Percentiles rank a stretch among this genome's conserved stretches.
phyloP scores from a whole-genome alignment of 2,888 invertebrate species.

The Temnothorax unifasciatus region DNA sequence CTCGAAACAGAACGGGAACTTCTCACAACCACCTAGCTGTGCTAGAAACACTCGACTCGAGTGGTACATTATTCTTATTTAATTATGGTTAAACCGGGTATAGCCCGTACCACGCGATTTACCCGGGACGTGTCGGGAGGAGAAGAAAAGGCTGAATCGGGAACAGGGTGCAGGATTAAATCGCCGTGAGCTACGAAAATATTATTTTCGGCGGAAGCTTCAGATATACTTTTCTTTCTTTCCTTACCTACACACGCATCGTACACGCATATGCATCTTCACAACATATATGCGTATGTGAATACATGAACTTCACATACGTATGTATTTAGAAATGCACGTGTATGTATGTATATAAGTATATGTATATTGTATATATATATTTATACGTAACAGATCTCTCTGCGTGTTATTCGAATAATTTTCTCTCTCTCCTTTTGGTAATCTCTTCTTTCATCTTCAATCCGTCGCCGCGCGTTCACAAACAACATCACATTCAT shows the following conservation, averaged over 20 bases:
- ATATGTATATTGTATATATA: constrained; percentile 60
- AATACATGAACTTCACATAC: constrained; percentile 45
- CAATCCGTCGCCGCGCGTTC: constrained; percentile 35
- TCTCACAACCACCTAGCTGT: neutral
- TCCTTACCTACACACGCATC: constrained; percentile 59
- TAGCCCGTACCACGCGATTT: constrained; percentile 33
- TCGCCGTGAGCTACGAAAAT: constrained; percentile 81
- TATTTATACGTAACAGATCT: constrained; percentile 32
- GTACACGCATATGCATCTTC: constrained; percentile 57
- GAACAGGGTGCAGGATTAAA: constrained; percentile 66
- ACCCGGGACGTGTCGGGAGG: constrained; percentile 18
- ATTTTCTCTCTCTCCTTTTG: constrained; percentile 19
- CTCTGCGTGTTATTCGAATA: constrained; percentile 4
- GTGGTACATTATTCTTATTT: constrained; percentile 13
- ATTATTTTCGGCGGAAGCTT: constrained; percentile 71
- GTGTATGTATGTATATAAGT: constrained; percentile 57
- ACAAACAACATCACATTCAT: constrained; percentile 74
- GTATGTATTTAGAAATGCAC: constrained; percentile 53
- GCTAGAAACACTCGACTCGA: constrained; percentile 1
- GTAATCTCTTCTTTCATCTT: constrained; percentile 32
- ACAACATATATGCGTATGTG: constrained; percentile 57
- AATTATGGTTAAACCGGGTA: constrained; percentile 41
- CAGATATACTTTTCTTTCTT: constrained; percentile 35
- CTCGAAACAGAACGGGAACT: constrained; percentile 23
- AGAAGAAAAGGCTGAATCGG: constrained; percentile 26